Base-by-base conservation (phyloP, 1,140 invertebrate genomes). In the Augochlora pura region DNA sequence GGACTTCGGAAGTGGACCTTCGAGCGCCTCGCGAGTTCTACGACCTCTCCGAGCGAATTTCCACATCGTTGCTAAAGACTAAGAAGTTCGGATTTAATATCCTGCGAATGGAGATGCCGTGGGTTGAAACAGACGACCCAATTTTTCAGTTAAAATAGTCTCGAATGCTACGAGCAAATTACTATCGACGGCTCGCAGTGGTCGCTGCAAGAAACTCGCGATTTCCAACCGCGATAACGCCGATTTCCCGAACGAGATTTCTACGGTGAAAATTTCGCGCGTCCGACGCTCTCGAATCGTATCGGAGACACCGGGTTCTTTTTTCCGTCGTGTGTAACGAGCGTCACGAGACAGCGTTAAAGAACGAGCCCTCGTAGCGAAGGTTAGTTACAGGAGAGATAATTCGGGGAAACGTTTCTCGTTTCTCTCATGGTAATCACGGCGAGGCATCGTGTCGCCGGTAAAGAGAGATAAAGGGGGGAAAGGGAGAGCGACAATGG, bases 331-430 rank as follows among this genome's bases (percentile, higher is more conserved):
- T 21, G 27, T 23, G 25, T 21, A 74, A 74, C 46, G 46, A 74
- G n/a, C 32, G 27, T 75, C 66, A 42, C 46, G 6, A 39, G 52
- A 18, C 32, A 25, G 25, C 52, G 32, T 9, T 46, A 10, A 21
- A 46, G 63, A 65, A 65, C 18, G 59, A 25, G 52, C 23, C 16
- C 59, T 39, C 10, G 38, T 49, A 46, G 21, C 57, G 39, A 27
- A 64, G 69, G 52, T 66, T 70, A 72, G 52, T 66, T 70, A 72
- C 23, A 16, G 12, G 9, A 57, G 54, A 57, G 8, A 57, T 78
- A 83, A 76, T 60, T 76, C 23, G 49, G 46, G 18, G 9, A 46
- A 25, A 27, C 25, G 27, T 57, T 57, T 57, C 49, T 62, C 2
- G 57, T 25, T 62, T 38, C 23, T 63, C 46, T 49, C 38, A 71